Evolutionary conservation across 2,888 invertebrate species (phyloP).

Genomic region (Drosophila hamatofila): DNA sequence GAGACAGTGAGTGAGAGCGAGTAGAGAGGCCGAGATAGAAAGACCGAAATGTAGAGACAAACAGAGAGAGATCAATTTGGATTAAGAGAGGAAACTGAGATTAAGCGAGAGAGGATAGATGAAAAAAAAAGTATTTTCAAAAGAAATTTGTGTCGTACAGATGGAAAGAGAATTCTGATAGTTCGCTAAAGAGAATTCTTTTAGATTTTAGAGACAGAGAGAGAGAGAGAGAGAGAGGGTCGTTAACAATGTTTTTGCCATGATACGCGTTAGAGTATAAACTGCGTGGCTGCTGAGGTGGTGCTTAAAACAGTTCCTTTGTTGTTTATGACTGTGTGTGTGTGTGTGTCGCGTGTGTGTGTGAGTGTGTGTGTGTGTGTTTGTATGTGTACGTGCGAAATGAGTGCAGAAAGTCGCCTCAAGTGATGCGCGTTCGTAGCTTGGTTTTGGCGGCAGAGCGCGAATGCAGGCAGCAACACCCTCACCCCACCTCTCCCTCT

Average conservation of each 20-base stretch:
- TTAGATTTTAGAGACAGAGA: neutral
- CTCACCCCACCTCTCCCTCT: neutral
- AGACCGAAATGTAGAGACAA: too few relatives aligned
- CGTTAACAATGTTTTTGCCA: neutral
- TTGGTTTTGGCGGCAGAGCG: slow-evolving; percentile 43
- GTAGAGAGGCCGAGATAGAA: too few relatives aligned
- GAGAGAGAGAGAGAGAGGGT: neutral
- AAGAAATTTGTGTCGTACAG: neutral
- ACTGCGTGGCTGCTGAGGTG: neutral
- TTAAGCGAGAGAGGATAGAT: neutral
- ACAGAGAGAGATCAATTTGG: too few relatives aligned
- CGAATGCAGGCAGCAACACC: neutral
- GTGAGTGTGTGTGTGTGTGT: slow-evolving; percentile 13
- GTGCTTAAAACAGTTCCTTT: slow-evolving; percentile 1
- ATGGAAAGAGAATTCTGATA: neutral
- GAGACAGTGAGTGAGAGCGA: too few relatives aligned
- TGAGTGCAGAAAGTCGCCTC: slow-evolving; percentile 74
- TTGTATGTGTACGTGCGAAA: slow-evolving; percentile 67
- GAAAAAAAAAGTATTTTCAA: neutral
- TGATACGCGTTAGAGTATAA: neutral
- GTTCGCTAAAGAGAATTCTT: neutral
- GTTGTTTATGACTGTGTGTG: slow-evolving; percentile 3
- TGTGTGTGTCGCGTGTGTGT: slow-evolving; percentile 20
- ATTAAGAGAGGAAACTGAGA: neutral
- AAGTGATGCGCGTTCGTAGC: slow-evolving; percentile 43